Conservation (phyloP, 2,888 invertebrate species). For the Idaea dimidiata region DNA sequence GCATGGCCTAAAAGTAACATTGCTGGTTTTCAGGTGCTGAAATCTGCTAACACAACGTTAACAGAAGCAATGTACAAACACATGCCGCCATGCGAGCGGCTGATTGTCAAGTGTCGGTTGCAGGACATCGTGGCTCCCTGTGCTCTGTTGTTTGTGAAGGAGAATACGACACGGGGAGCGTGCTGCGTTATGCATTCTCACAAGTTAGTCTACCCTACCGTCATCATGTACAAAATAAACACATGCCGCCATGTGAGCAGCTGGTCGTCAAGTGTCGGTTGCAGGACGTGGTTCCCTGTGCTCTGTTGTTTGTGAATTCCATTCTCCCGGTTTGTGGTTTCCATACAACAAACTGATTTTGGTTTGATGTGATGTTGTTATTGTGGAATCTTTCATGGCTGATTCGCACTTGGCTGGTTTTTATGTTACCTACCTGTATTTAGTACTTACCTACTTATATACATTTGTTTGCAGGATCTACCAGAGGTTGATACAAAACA, state of each 20-base stretch:
- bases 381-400: too few relatives aligned
- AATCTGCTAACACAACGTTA: slow-evolving; percentile 41
- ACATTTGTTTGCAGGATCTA: slow-evolving; percentile 4
- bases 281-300: too few relatives aligned
- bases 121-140: slow-evolving; percentile 44
- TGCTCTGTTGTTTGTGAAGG: slow-evolving; percentile 44
- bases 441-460: too few relatives aligned
- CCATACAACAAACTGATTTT: too few relatives aligned
- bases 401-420: too few relatives aligned
- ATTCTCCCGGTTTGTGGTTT: too few relatives aligned
- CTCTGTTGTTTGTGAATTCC: too few relatives aligned
- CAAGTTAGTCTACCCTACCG: slow-evolving; percentile 36
- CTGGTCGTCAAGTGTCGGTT: too few relatives aligned
- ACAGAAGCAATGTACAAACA: slow-evolving; percentile 39
- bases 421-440: too few relatives aligned
- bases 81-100: slow-evolving; percentile 43
- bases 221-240: too few relatives aligned
- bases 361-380: too few relatives aligned
- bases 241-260: too few relatives aligned
- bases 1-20: neutral
- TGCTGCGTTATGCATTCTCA: slow-evolving; percentile 56
- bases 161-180: slow-evolving; percentile 50
- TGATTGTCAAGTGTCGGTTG: slow-evolving; percentile 52
- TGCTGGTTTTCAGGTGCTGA: neutral
- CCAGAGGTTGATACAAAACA: slow-evolving; percentile 27